Evolutionary conservation across 2,113 vertebrate species (phyloP).

Genomic region (Dolichallabes microphthalmus): DNA sequence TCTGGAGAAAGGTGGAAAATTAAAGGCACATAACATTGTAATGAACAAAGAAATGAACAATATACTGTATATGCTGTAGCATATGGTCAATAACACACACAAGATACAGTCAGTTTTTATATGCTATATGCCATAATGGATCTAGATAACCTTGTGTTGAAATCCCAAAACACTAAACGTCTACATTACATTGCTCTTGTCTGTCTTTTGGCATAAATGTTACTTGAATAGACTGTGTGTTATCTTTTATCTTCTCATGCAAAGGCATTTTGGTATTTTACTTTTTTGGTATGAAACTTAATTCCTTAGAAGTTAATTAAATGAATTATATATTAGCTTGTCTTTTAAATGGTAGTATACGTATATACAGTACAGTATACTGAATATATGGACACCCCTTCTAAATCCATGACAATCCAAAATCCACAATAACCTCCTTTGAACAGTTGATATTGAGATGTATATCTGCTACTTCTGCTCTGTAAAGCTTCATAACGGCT

Average conservation of each 20-base stretch:
- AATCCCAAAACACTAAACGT: neutral
- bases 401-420: too few relatives aligned
- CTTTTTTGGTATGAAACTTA: too few relatives aligned
- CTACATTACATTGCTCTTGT: neutral
- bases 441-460: too few relatives aligned
- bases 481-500: too few relatives aligned
- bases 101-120: neutral
- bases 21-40: neutral
- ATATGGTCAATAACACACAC: neutral
- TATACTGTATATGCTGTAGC: neutral
- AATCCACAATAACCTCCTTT: too few relatives aligned
- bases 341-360: too few relatives aligned
- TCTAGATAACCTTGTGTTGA: neutral
- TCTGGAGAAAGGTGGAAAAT: slow-evolving; percentile 21
- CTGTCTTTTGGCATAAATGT: neutral
- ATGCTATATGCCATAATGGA: neutral
- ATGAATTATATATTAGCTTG: too few relatives aligned
- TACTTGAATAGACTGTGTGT: neutral
- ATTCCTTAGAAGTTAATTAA: too few relatives aligned
- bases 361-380: too few relatives aligned
- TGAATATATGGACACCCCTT: too few relatives aligned
- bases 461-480: too few relatives aligned
- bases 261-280: neutral
- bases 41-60: slow-evolving; percentile 11
- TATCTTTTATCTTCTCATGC: neutral